phyloP scores from a whole-genome alignment of 2,888 invertebrate genomes.

The Conomelus anceps region DNA sequence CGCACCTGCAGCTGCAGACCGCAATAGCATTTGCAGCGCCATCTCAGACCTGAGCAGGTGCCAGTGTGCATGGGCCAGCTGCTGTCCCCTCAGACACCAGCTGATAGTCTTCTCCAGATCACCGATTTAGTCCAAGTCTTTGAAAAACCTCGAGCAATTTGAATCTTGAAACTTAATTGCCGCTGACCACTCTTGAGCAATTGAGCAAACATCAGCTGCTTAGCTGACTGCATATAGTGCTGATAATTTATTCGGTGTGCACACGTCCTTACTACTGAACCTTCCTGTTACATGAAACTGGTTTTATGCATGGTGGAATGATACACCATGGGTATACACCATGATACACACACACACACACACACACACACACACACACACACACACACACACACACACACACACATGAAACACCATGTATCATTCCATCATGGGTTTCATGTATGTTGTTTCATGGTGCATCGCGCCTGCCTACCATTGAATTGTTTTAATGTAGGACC shows the following conservation, averaged over 20 bases:
- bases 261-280: not conserved
- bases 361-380: too few species aligned
- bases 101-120: not conserved
- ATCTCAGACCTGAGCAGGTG: not conserved
- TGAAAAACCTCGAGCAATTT: not conserved
- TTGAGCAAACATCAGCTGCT: not conserved
- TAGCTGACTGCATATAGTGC: not conserved
- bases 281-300: not conserved
- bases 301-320: not conserved
- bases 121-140: not conserved
- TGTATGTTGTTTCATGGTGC: too few species aligned
- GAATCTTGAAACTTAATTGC: not conserved
- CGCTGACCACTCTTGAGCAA: not conserved
- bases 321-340: too few species aligned
- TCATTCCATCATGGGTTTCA: too few species aligned
- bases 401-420: too few species aligned
- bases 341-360: too few species aligned
- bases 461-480: too few species aligned
- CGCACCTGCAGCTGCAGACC: not conserved
- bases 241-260: not conserved
- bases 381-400: too few species aligned
- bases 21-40: not conserved
- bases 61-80: not conserved
- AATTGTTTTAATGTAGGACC: too few species aligned
- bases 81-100: not conserved